A percentile compares a stretch with the other conserved stretches of the same genome.
These are phyloP conservation scores for Ornithoptera priamus DNA, from an alignment of 2,888 invertebrate species.

Conservation along the genomic window DNA sequence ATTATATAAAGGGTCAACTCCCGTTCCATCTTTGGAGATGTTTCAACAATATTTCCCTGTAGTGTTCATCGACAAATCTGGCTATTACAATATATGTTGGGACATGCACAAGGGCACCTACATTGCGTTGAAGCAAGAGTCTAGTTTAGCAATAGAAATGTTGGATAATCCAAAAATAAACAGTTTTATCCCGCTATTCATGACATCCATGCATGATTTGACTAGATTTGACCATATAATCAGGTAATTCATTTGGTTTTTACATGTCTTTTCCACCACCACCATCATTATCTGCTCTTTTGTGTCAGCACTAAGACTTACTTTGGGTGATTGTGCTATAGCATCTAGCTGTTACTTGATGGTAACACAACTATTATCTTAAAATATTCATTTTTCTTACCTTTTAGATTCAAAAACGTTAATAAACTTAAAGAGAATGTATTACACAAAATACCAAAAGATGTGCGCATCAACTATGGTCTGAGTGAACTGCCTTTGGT, in stretches of 20 bases:
- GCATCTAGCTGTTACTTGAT: too few relatives aligned
- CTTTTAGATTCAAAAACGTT: slow-evolving; percentile 57
- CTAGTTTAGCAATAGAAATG: slow-evolving; percentile 84
- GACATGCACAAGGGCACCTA: slow-evolving; percentile 83
- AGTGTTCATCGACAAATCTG: slow-evolving; percentile 90
- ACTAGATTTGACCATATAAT: slow-evolving; percentile 90
- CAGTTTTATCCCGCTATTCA: slow-evolving; percentile 90
- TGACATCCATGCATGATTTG: slow-evolving; percentile 84
- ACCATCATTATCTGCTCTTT: too few relatives aligned
- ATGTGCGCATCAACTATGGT: slow-evolving; percentile 79
- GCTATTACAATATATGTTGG: slow-evolving; percentile 88
- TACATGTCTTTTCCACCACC: too few relatives aligned
- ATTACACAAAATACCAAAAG: slow-evolving; percentile 60
- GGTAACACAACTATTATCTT: too few relatives aligned
- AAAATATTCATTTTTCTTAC: too few relatives aligned
- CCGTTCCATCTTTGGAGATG: slow-evolving; percentile 72
- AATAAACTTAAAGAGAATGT: slow-evolving; percentile 68
- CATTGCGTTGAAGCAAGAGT: slow-evolving; percentile 83
- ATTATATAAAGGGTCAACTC: slow-evolving; percentile 62
- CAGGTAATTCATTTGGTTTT: slow-evolving; percentile 77
- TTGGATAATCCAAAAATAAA: slow-evolving; percentile 86
- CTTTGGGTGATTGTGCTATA: too few relatives aligned
- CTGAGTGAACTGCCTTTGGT: slow-evolving; percentile 69
- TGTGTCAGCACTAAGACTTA: too few relatives aligned
- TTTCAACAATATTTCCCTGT: slow-evolving; percentile 86